Evolutionary conservation across 2,113 vertebrate species (phyloP), one percentile per base, ranked within the genome.

Genomic region (Aspidoscelis tigris): DNA sequence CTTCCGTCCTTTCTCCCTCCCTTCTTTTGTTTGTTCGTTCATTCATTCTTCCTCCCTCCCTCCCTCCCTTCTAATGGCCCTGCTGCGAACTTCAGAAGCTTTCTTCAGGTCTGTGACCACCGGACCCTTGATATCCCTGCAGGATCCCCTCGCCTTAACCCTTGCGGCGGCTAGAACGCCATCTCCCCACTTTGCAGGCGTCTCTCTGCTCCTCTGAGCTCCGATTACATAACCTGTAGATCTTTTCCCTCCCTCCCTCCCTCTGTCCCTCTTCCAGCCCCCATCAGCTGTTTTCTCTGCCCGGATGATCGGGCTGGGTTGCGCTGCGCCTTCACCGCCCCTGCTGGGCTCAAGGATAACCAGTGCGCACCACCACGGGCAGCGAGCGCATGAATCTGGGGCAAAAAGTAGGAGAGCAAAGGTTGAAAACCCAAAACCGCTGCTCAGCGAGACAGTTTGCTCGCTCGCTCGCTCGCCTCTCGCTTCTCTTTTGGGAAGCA

Each of bases 321-420:
- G 81, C 20, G 73, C 72, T 2, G 81, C 20, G 73, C 72, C 1
- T 12, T 41, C 4, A 7, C 2, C 1, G 7, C 12, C 65, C 26
- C 58, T 70, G 76, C 83, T 61, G 8, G 72, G 16, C 76, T 3
- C 12, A n/a, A 78, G 55, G 3, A 21, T 20, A 58, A 16, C 0
- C 0, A 89, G 89, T 65, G 10, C 89, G 80, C 89, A 81, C 91
- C 89, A 81, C 91, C 84, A 91, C 87, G 26, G 70, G 58, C 8
- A 1, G 58, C 33, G 64, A 71, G 84, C 78, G 68, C 41, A 90
- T 12, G 84, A 66, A n/a, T 61, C 50, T 58, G 22, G 76, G 64
- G 70, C 72, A 84, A 82, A 85, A 69, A 41, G 12, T 11, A 68
- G 47, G 55, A 89, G 92, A 88, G 88, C 93, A 94, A 89, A 93